Conservation (phyloP, 2,888 invertebrate genomes). For the Drosophila ochracea region DNA sequence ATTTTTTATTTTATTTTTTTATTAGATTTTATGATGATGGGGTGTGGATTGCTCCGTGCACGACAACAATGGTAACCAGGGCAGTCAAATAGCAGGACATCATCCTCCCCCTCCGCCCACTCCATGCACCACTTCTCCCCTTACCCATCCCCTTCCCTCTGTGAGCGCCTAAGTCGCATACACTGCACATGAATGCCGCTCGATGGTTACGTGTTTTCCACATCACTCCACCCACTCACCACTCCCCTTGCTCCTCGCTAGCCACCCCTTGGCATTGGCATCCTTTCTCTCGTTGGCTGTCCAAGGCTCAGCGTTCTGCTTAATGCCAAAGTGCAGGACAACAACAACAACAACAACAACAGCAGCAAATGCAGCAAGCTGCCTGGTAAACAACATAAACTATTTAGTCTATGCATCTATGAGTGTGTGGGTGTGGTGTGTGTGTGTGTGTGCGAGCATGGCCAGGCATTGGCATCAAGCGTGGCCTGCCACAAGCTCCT, state of each 20-base stretch:
- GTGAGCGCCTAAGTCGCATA: constrained; percentile 40
- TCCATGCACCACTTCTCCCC: background rate
- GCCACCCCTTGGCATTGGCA: constrained; percentile 55
- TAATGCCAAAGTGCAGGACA: constrained; percentile 68
- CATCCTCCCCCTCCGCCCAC: constrained; percentile 15
- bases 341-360: constrained; percentile 38
- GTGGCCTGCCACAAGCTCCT: constrained; percentile 33
- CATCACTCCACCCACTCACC: constrained; percentile 11
- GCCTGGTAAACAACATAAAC: constrained; percentile 78
- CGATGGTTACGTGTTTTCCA: constrained; percentile 55
- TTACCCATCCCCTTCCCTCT: background rate
- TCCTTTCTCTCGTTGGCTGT: constrained; percentile 48
- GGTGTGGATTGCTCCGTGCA: constrained; percentile 15
- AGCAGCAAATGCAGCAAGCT: constrained; percentile 41
- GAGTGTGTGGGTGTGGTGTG: constrained; percentile 1
- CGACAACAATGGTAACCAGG: constrained; percentile 68
- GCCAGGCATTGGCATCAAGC: constrained; percentile 41
- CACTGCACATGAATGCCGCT: constrained; percentile 60
- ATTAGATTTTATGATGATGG: constrained; percentile 32
- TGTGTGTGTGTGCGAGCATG: constrained; percentile 32
- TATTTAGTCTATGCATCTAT: constrained; percentile 70
- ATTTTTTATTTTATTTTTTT: constrained; percentile 31
- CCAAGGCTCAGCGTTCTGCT: constrained; percentile 54
- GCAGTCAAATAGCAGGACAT: constrained; percentile 66
- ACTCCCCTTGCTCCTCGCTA: background rate